Base-by-base conservation (phyloP, 2,113 vertebrate species). In the Arizona elegans region DNA sequence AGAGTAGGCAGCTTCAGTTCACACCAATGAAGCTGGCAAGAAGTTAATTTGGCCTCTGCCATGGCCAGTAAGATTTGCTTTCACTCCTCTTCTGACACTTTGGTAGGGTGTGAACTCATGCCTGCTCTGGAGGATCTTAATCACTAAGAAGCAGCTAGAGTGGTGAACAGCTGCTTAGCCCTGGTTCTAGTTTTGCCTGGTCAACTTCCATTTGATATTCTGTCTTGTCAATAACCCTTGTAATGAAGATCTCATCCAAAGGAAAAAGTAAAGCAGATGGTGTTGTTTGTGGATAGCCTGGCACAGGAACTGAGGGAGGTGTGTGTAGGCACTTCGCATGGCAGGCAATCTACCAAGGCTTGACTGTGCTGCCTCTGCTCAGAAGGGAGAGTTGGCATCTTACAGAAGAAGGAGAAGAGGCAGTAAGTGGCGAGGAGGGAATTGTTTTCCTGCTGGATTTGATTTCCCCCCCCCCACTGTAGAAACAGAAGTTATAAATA, bases 161-260 rank as follows among this genome's bases (percentile, higher is more conserved):
- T 26, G 26, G 58, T 12, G 24, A 88, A 62, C 17, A 5, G 58
- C 38, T 21, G 12, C 24, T 3, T 3, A 12, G 26, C 9, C 26
- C 54, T 50, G 53, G 53, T 21, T 21, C 75, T 43, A 43, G 75
- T 43, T 81, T 81, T 81, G 75, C 33, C 26, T 50, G 75, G 88
- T 90, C 55, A 90, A 23, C 43, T 53, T 86, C 88, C 29, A 38
- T 29, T 47, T 86, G 88, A 26, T 38, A 90, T 43, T 33, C 92
- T 59, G 70, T n/a, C 70, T 62, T 93, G 92, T 90, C 88, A 90
- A 90, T 62, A 90, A 62, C 75, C 90, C 43, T 86, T 86, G 59
- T 86, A 90, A 93, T 93, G 88, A 93, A 93, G 92, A 86, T 53
- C 75, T 90, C 53, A 56, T 93, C 75, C 88, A 86, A 93, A 90